Evolutionary conservation across 2,797 vertebrate species (phyloP), one percentile per base, ranked within the genome.

Genomic region (Pyrocephalus nanus): DNA sequence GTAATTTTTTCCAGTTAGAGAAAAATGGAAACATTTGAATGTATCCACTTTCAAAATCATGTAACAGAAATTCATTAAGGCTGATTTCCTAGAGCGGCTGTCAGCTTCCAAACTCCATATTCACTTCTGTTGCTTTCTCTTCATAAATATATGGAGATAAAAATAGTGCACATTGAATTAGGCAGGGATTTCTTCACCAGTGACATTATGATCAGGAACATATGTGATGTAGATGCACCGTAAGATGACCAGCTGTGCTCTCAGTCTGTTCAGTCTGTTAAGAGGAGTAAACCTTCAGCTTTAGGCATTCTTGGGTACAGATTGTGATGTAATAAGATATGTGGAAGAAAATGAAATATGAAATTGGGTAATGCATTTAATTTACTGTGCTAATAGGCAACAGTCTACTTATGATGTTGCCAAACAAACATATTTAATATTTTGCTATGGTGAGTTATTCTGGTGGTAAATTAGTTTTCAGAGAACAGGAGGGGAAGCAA

Each of bases 361-460:
- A 90, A 92, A 82, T 93, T 73, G 85, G 50, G 62, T 75, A 85
- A 87, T 47, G 21, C 50, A 94, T 85, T 96, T 92, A 94, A 96
- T 97, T 93, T 96, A 94, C 86, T 93, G 81, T 87, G 61, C 78
- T 94, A 97, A 96, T 89, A 85, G 38, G 71, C 67, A 94, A 21
- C 21, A 77, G 57, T 47, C 71, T 77, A 60, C 40, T 64, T 85
- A 65, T 0, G 11, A 74, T 92, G 81, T 87, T 96, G 88, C 81
- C 92, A 95, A 95, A 90, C 45, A 94, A 87, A 74, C 48, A 38
- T 64, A 85, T 70, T 94, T 96, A 79, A 54, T 91, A 85, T 82
- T 96, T 94, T 76, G 29, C 62, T 82, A 70, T 67, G 74, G 55
- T 87, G 70, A 82, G 19, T 93, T 95, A 79, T 79, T 88, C 67